Conservation (phyloP, 53 echinoderm and acorn worm genomes). For the Mesocentrotus franciscanus region DNA sequence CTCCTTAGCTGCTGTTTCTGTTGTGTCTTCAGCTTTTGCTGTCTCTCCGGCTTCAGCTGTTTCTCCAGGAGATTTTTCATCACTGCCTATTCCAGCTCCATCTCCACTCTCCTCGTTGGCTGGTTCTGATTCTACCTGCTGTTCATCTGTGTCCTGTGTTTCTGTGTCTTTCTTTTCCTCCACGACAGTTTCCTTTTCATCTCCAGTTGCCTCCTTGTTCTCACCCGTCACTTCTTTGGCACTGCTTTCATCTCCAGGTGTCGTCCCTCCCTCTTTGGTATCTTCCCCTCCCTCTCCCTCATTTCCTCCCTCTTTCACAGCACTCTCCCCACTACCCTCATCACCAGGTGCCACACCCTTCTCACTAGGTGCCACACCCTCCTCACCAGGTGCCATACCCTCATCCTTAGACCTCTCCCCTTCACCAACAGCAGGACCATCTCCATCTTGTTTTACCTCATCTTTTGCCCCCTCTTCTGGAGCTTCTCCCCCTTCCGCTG, state of each 20-base stretch:
- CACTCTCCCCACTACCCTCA: constrained; percentile 44
- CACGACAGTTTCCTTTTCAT: not conserved
- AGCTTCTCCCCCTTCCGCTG: not conserved
- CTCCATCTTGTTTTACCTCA: constrained; percentile 58
- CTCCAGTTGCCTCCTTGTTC: not conserved
- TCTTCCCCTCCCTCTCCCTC: not conserved
- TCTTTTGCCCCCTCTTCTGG: constrained; percentile 28
- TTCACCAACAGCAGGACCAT: constrained; percentile 22
- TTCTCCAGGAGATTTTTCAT: not conserved
- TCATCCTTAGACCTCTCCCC: constrained; percentile 20
- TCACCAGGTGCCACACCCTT: constrained; percentile 18
- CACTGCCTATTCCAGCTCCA: not conserved
- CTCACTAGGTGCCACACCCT: constrained; percentile 4
- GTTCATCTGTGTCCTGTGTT: not conserved
- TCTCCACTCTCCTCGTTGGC: not conserved
- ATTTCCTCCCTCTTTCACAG: constrained; percentile 40
- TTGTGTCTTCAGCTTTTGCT: constrained; percentile 41
- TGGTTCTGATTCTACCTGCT: not conserved
- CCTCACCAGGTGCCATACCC: constrained; percentile 28
- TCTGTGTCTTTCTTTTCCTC: constrained; percentile 32
- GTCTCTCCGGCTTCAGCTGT: not conserved
- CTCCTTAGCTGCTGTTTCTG: constrained; percentile 36
- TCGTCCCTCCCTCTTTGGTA: constrained; percentile 19
- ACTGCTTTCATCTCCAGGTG: constrained; percentile 10
- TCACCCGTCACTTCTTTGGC: not conserved